Percentiles rank a stretch among this genome's conserved stretches.
Conservation (phyloP, 2,888 invertebrate genomes). For the Drosophila barbarae region DNA sequence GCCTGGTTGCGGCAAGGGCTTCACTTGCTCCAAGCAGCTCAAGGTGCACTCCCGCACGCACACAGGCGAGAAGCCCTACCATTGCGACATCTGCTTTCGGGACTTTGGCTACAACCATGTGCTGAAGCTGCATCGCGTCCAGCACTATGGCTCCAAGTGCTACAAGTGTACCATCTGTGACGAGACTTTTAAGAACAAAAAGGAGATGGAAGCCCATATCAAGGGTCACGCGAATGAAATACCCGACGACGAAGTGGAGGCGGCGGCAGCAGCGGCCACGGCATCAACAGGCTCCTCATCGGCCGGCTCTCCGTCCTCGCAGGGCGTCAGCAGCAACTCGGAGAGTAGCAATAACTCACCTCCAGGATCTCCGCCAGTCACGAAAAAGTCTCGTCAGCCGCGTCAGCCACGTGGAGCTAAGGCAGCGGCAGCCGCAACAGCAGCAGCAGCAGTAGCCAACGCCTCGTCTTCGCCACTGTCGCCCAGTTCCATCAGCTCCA, state of each 20-base stretch:
- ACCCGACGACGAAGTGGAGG: conserved; percentile 81
- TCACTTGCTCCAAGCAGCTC: conserved; percentile 94
- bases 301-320: conserved; percentile 29
- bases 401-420: conserved; percentile 55
- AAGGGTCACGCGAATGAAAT: conserved; percentile 86
- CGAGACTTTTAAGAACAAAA: conserved; percentile 93
- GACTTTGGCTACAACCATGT: conserved; percentile 96
- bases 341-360: conserved; percentile 69
- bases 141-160: conserved; percentile 94
- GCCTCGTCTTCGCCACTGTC: conserved; percentile 54
- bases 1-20: conserved; percentile 92
- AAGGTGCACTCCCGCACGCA: conserved; percentile 95
- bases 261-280: conserved; percentile 29
- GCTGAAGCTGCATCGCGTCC: conserved; percentile 91
- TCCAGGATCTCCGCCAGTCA: conserved; percentile 64
- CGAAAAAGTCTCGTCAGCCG: conserved; percentile 60
- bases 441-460: conserved; percentile 1
- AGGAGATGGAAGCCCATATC: conserved; percentile 94
- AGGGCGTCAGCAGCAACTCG: conserved; percentile 52
- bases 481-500: conserved; percentile 69
- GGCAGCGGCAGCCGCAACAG: conserved; percentile 18
- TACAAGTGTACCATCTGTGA: conserved; percentile 96
- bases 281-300: conserved; percentile 35
- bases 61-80: conserved; percentile 94
- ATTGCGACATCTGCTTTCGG: conserved; percentile 94